phyloP scores from a whole-genome alignment of 35 echinoderm and acorn worm genomes.

The Patiria miniata region DNA sequence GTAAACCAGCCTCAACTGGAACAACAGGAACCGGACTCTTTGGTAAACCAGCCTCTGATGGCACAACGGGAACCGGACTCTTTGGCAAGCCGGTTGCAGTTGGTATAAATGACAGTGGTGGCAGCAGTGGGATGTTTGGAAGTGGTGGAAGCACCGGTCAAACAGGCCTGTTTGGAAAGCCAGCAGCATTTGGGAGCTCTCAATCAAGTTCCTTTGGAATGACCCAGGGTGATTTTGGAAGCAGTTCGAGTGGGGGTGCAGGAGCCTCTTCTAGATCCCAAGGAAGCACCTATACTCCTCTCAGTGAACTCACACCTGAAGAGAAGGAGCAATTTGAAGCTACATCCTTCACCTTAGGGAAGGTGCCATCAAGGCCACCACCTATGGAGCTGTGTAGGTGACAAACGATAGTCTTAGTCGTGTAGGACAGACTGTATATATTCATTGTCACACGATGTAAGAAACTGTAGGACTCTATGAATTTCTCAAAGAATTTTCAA shows the following conservation, averaged over 20 bases:
- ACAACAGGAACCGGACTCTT: slow-evolving; percentile 49
- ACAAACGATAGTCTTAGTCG: background rate
- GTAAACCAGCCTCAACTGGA: slow-evolving; percentile 15
- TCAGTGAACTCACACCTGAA: slow-evolving; percentile 66
- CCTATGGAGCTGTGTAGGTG: slow-evolving; percentile 66
- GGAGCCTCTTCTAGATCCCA: background rate
- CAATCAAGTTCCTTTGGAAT: background rate
- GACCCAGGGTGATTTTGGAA: background rate
- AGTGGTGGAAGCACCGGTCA: background rate
- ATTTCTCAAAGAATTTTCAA: too few species aligned
- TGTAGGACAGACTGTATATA: too few species aligned
- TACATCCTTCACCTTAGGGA: slow-evolving; percentile 66
- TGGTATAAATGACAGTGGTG: background rate
- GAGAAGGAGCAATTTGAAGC: slow-evolving; percentile 91
- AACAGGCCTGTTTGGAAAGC: slow-evolving; percentile 65
- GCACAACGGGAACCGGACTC: background rate
- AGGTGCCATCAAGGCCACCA: slow-evolving; percentile 84
- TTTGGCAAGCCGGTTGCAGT: background rate
- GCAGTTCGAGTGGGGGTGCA: background rate
- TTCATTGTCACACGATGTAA: too few species aligned
- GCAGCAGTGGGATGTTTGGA: slow-evolving; percentile 24
- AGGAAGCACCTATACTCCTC: slow-evolving; percentile 44
- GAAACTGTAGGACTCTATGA: too few species aligned
- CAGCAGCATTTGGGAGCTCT: slow-evolving; percentile 18
- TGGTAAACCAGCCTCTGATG: slow-evolving; percentile 25